phyloP scores from a whole-genome alignment of 92 coral and sea anemone genomes.

The Epizoanthus rinbou region DNA sequence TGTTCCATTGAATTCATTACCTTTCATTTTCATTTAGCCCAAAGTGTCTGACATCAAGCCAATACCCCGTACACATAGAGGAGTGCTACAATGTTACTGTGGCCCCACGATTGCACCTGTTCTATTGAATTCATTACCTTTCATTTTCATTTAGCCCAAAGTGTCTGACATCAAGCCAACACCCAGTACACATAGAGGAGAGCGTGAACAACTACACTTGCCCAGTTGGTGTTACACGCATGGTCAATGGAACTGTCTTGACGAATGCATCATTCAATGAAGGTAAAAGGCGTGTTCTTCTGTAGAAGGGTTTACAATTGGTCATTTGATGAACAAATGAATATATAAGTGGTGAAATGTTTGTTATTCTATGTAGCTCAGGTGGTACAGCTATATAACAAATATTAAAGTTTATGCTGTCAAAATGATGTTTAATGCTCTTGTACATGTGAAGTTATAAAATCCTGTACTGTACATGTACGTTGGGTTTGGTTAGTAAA shows the following conservation, averaged over 20 bases:
- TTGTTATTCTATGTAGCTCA: no score
- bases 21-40: conserved; percentile 43
- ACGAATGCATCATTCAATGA: conserved; percentile 96
- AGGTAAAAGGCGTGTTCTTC: conserved; percentile 54
- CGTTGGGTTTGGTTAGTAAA: no score
- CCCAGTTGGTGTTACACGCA: conserved; percentile 62
- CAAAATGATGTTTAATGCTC: no score
- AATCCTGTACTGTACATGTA: no score
- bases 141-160: conserved; percentile 50
- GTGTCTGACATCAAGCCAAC: conserved; percentile 76
- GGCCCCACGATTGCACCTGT: not conserved
- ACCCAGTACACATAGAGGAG: conserved; percentile 86
- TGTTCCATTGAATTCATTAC: not conserved
- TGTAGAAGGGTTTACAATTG: not conserved
- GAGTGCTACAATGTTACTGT: not conserved
- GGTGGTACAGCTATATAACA: no score
- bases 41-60: no score
- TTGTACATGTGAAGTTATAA: no score
- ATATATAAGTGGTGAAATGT: no score
- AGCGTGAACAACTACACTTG: conserved; percentile 93
- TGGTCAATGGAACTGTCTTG: conserved; percentile 78
- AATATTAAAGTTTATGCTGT: no score
- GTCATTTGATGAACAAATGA: not conserved
- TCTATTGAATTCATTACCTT: not conserved
- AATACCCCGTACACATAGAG: conserved; percentile 85